Evolutionary conservation across 2,113 vertebrate genomes (phyloP).

Genomic region (Mesoclemmys tuberculata): DNA sequence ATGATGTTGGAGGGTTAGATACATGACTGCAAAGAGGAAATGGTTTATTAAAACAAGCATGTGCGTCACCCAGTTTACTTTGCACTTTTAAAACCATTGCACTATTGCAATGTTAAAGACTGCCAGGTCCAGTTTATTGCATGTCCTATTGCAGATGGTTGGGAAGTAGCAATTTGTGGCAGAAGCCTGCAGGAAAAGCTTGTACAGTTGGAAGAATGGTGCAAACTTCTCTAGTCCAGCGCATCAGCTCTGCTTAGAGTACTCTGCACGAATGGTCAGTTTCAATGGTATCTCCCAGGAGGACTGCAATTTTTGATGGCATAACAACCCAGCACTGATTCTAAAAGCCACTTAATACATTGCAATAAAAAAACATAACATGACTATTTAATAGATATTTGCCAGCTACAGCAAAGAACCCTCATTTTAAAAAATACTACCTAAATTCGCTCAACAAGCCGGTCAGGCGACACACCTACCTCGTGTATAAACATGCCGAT

Average conservation of each 20-base stretch:
- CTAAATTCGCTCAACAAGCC: background rate
- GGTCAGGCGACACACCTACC: background rate
- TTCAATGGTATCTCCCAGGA: background rate
- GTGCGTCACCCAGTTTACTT: background rate
- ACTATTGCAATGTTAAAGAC: background rate
- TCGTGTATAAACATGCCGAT: background rate
- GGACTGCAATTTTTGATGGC: background rate
- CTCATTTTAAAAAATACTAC: background rate
- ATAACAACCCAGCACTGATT: background rate
- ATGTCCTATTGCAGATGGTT: background rate
- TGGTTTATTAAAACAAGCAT: background rate
- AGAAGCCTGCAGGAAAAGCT: background rate
- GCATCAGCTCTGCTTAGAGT: background rate
- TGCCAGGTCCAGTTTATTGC: background rate
- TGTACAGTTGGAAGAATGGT: background rate
- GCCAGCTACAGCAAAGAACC: background rate
- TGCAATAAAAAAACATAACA: background rate
- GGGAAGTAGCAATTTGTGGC: background rate
- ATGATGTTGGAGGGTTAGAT: background rate
- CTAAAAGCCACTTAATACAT: background rate
- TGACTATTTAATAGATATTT: background rate
- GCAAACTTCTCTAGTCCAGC: background rate
- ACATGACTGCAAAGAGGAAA: background rate
- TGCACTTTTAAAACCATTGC: background rate
- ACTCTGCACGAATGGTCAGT: background rate